phyloP scores from a whole-genome alignment of 2,113 vertebrate genomes.

The Gallinago media region DNA sequence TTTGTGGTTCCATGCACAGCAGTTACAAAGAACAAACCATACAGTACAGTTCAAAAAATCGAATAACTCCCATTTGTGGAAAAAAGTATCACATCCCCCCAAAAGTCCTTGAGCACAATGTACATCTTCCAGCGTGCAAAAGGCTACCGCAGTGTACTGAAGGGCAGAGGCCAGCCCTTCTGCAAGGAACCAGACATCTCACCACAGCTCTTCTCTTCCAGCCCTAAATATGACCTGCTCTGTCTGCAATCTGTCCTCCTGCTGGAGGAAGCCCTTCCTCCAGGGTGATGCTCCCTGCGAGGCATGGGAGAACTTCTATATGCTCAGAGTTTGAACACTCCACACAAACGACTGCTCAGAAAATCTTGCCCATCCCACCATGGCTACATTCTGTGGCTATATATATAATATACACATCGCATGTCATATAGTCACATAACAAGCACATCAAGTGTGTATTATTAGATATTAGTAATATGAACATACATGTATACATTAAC shows the following conservation, averaged over 20 bases:
- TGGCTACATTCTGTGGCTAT: background rate
- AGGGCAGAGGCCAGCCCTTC: background rate
- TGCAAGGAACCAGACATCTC: background rate
- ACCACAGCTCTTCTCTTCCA: background rate
- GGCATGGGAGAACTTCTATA: background rate
- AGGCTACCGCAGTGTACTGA: background rate
- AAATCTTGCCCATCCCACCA: background rate
- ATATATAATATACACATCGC: background rate
- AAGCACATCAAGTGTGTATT: background rate
- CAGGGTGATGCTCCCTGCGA: fast-evolving
- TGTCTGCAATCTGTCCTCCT: background rate
- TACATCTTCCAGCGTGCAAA: fast-evolving
- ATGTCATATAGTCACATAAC: background rate
- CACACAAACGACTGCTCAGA: background rate
- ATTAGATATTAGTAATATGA: background rate
- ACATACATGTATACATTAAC: background rate
- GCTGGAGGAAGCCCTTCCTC: background rate
- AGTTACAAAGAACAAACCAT: background rate
- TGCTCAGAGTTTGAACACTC: fast-evolving
- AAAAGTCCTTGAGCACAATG: background rate
- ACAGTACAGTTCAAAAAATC: background rate
- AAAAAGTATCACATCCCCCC: background rate
- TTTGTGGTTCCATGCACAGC: background rate
- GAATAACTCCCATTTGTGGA: background rate
- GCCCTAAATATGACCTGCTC: background rate